Evolutionary conservation across 2,888 invertebrate genomes (phyloP).

Genomic region (Mesorhabditis sp.): DNA sequence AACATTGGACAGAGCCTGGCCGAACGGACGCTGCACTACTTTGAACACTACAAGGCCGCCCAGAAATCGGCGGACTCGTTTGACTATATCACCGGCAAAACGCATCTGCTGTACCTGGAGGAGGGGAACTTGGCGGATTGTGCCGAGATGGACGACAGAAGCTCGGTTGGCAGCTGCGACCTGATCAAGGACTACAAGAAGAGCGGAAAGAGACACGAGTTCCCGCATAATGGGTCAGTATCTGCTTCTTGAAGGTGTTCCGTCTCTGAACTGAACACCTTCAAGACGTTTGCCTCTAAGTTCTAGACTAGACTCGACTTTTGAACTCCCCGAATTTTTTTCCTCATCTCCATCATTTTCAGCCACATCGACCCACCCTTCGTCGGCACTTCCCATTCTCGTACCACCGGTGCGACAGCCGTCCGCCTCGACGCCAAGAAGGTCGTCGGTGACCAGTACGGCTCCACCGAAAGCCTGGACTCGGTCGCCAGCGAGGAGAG

Average conservation of each 20-base stretch:
- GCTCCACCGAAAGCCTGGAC: conserved; percentile 39
- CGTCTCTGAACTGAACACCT: neutral
- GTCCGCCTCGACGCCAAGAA: conserved; percentile 41
- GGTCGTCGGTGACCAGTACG: conserved; percentile 13
- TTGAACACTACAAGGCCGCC: conserved; percentile 27
- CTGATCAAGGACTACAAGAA: conserved; percentile 54
- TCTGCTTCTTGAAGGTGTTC: neutral
- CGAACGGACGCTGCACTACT: conserved; percentile 43
- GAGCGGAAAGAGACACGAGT: conserved; percentile 25
- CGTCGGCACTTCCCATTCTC: conserved; percentile 5
- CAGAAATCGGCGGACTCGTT: neutral
- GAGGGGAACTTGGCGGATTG: conserved; percentile 50
- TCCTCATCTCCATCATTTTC: no score
- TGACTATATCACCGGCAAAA: conserved; percentile 25
- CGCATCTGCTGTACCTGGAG: conserved; percentile 52
- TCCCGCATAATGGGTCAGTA: neutral
- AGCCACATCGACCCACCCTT: no score
- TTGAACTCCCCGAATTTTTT: neutral
- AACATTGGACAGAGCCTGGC: conserved; percentile 30
- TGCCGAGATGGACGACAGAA: conserved; percentile 48
- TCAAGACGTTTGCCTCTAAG: neutral
- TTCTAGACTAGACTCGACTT: neutral
- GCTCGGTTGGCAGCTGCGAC: conserved; percentile 52
- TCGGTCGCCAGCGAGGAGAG: conserved; percentile 36
- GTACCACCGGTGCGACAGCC: conserved; percentile 49